Percentiles rank a stretch among this genome's conserved stretches.
Evolutionary conservation across 2,888 invertebrate genomes (phyloP).

Genomic region (Sminthurinus aureus): DNA sequence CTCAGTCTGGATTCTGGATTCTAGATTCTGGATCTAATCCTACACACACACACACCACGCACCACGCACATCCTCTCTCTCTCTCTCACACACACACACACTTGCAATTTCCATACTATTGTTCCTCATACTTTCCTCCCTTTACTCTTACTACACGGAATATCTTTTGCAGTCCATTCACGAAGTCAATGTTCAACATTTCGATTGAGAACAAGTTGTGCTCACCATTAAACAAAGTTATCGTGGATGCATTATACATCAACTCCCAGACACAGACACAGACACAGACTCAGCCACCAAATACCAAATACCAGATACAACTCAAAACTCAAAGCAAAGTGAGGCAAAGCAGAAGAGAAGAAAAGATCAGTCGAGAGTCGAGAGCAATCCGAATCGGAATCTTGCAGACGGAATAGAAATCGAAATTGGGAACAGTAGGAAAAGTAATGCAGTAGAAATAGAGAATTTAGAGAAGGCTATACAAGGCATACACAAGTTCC

Average conservation of each 20-base stretch:
- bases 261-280: conserved; percentile 5
- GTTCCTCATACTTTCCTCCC: background rate
- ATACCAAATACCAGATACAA: too few species aligned
- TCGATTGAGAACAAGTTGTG: conserved; percentile 40
- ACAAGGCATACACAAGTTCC: background rate
- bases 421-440: background rate
- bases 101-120: too few species aligned
- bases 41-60: too few species aligned
- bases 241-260: conserved; percentile 46
- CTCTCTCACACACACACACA: too few species aligned
- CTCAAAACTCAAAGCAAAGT: too few species aligned
- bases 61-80: background rate
- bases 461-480: background rate
- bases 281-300: too few species aligned
- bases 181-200: conserved; percentile 36
- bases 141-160: conserved; percentile 2
- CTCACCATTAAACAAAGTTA: conserved; percentile 44
- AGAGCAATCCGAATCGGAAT: background rate
- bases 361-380: background rate
- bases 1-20: background rate
- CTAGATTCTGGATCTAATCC: background rate
- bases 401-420: conserved; percentile 9
- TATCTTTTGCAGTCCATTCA: conserved; percentile 32
- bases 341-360: background rate
- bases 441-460: background rate